Conservation (phyloP, 1,140 invertebrate genomes). For the Drosophila prosaltans region DNA sequence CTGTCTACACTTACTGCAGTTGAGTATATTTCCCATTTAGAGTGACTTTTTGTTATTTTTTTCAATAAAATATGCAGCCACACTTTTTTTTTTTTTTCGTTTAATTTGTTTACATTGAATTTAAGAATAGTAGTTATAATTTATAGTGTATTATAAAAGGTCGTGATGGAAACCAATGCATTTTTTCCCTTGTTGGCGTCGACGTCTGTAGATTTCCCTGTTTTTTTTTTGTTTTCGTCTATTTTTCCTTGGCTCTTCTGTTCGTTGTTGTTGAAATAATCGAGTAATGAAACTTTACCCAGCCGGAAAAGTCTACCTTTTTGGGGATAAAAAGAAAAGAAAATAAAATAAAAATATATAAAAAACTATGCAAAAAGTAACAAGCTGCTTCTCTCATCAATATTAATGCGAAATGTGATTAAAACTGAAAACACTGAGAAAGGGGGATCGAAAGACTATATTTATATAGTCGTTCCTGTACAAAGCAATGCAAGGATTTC, state of each 20-base stretch:
- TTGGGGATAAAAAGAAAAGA: neutral
- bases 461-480: neutral
- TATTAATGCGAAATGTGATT: conserved; percentile 78
- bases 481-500: neutral
- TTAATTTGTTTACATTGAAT: neutral
- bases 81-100: no score
- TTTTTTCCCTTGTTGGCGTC: neutral
- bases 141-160: neutral
- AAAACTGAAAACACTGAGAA: conserved; percentile 34
- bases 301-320: conserved; percentile 43
- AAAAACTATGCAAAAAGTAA: conserved; percentile 64
- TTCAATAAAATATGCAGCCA: neutral
- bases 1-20: conserved; percentile 32
- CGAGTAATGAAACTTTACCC: conserved; percentile 64
- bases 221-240: conserved; percentile 9
- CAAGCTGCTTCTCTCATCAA: conserved; percentile 59
- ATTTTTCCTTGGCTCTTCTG: conserved; percentile 38
- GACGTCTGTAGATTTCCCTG: neutral
- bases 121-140: neutral
- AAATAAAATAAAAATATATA: conserved; percentile 14
- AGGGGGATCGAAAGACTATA: conserved; percentile 4
- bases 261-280: conserved; percentile 46
- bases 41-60: conserved; percentile 29
- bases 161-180: neutral
- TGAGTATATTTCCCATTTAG: conserved; percentile 19